Base-by-base conservation (phyloP, 2,797 vertebrate genomes). In the Enteromius fasciolatus region DNA sequence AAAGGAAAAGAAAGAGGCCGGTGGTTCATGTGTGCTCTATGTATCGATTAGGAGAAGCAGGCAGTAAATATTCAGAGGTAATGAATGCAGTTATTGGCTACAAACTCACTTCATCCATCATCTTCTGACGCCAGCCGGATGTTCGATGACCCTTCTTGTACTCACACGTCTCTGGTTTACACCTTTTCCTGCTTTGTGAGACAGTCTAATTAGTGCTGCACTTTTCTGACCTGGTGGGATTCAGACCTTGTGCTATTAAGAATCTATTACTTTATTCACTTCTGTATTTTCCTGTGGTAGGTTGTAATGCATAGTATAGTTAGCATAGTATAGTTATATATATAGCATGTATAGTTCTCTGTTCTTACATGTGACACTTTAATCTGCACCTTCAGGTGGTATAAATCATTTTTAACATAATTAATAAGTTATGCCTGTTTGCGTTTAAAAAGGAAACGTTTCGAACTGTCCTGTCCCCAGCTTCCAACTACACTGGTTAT, bases 51-150 rank as follows among this genome's bases (percentile, higher is more conserved):
- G 23, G 41, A 78, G 81, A 36, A 87, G 61, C 63, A 18, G 52
- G 78, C 84, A 82, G 88, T 88, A 89, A 87, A 87, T 88, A 83
- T 82, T 70, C 83, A 76, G 78, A 64, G 78, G 67, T 86, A 87
- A 89, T 87, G 78, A 89, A 89, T 86, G 84, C 73, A 84, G 74
- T 83, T 87, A 84, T 73, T 77, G 72, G 67, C 80, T 76, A 76
- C 85, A 86, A 82, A 85, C 83, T 69, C 57, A 83, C 70, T 41
- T 87, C 83, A 82, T 87, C 79, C 67, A 88, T 87, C 85, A 86
- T 77, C 44, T 77, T 80, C 20, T 78, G 59, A 80, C 59, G 41
- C 77, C 83, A 84, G 74, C 70, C 73, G 63, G 52, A 81, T 68
- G 39, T 78, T 83, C 48, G 80, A 83, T 79, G 78, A 84, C 72